These are phyloP conservation scores for Cyphomyrus discorhynchus DNA, from an alignment of 2,113 vertebrate genomes.

Conservation along the genomic window DNA sequence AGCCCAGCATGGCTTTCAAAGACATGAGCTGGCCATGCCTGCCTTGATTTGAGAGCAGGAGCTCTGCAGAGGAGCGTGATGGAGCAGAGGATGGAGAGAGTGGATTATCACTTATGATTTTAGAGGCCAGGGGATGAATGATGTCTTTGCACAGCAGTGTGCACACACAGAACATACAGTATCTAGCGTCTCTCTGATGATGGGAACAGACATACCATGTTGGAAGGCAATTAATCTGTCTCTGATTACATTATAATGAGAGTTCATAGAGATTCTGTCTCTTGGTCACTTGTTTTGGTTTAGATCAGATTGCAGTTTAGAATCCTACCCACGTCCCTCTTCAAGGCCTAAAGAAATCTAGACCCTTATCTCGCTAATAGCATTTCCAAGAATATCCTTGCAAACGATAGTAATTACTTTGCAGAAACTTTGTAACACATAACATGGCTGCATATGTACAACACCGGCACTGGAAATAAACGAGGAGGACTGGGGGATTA, in stretches of 20 bases:
- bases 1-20: neutral
- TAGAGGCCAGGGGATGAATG: neutral
- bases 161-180: conserved; percentile 3
- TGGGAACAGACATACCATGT: conserved; percentile 21
- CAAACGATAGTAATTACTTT: neutral
- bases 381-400: neutral
- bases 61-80: neutral
- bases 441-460: neutral
- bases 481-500: neutral
- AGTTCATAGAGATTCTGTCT: conserved; percentile 34
- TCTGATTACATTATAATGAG: conserved; percentile 44
- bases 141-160: neutral
- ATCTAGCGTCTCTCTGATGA: conserved; percentile 28
- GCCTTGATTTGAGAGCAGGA: neutral
- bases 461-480: neutral
- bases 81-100: neutral
- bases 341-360: neutral
- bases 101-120: neutral
- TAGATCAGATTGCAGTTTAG: conserved; percentile 37
- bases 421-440: neutral
- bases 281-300: conserved; percentile 42
- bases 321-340: neutral
- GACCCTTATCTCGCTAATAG: conserved; percentile 9
- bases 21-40: neutral
- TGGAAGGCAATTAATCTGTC: conserved; percentile 38